phyloP scores from a whole-genome alignment of 2,888 invertebrate species.

The Metacarcinus magister region DNA sequence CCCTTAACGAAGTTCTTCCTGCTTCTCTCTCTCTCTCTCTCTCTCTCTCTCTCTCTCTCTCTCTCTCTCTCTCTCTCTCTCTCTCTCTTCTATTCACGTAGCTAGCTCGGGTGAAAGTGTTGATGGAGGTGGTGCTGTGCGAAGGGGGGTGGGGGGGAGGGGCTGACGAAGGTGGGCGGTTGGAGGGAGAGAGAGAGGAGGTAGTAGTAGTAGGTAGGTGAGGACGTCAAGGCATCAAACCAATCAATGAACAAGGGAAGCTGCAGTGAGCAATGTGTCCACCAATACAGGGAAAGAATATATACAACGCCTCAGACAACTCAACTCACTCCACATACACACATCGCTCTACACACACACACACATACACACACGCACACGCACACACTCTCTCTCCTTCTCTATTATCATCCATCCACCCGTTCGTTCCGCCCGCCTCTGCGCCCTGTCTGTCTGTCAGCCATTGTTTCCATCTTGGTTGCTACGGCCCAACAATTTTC shows the following conservation, averaged over 20 bases:
- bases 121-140: neutral
- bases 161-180: too few relatives aligned
- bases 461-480: neutral
- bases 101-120: neutral
- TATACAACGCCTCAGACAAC: neutral
- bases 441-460: neutral
- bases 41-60: conserved; percentile 65
- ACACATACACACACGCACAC: too few relatives aligned
- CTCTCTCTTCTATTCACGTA: conserved; percentile 49
- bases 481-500: neutral
- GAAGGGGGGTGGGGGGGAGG: neutral
- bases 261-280: neutral
- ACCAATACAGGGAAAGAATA: neutral
- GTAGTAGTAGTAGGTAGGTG: too few relatives aligned
- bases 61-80: conserved; percentile 62
- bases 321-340: neutral
- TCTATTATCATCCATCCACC: neutral
- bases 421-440: neutral
- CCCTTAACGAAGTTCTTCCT: conserved; percentile 36
- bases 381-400: too few relatives aligned
- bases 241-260: neutral
- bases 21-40: conserved; percentile 60
- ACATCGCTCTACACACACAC: neutral
- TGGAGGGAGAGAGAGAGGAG: too few relatives aligned
- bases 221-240: neutral